A percentile compares a stretch with the other conserved stretches of the same genome.
Conservation (phyloP, 2,113 vertebrate genomes). For the Actenoides hombroni region DNA sequence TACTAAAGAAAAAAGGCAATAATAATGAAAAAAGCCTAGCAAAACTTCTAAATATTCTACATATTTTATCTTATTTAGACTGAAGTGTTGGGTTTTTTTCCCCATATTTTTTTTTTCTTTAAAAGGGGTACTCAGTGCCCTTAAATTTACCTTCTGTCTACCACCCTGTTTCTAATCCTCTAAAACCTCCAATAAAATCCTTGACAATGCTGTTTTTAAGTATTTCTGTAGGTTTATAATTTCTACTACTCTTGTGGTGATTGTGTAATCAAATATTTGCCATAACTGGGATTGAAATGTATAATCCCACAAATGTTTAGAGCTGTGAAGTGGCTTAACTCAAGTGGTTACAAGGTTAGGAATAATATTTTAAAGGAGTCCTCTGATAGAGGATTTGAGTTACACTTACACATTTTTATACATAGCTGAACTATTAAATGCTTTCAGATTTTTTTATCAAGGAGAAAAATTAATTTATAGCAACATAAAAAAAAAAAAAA, state of each 20-base stretch:
- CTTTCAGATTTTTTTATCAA: not conserved
- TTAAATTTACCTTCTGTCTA: not conserved
- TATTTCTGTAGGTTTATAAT: not conserved
- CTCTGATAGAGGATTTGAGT: not conserved
- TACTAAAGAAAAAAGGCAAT: not conserved
- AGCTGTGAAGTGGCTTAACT: not conserved
- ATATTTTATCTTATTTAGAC: not conserved
- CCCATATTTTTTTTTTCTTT: rapidly evolving
- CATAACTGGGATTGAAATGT: not conserved
- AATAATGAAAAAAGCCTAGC: not conserved
- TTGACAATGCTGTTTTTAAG: not conserved
- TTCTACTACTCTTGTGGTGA: not conserved
- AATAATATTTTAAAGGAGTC: not conserved
- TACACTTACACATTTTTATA: not conserved
- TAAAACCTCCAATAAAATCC: not conserved
- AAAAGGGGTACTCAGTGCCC: not conserved
- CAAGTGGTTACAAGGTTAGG: not conserved
- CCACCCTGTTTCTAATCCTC: not conserved
- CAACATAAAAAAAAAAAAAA: not conserved
- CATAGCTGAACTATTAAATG: not conserved
- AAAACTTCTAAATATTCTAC: not conserved
- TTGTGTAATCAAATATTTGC: not conserved
- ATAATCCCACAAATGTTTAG: not conserved
- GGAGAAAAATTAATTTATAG: not conserved
- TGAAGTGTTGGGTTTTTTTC: not conserved